Evolutionary conservation across 2,113 vertebrate genomes (phyloP).

Genomic region (Petrocephalus zakoni): DNA sequence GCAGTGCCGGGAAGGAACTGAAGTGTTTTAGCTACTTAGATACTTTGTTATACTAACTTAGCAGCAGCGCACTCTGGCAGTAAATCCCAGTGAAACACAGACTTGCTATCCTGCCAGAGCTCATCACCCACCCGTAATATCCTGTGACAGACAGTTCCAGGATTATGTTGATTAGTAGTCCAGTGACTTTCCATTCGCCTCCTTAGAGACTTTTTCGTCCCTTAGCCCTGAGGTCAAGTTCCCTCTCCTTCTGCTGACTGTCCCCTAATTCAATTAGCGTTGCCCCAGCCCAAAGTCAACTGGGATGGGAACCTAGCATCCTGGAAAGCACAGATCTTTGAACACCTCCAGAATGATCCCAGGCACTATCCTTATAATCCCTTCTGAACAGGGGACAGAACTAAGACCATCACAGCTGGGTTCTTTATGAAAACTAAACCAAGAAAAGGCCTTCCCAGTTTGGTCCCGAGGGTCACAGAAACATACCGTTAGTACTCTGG

Average conservation of each 20-base stretch:
- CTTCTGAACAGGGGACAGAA: not conserved
- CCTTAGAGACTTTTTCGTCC: not conserved
- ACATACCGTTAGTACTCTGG: not conserved
- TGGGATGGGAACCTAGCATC: not conserved
- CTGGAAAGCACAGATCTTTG: not conserved
- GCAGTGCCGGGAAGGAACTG: not conserved
- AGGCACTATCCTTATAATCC: not conserved
- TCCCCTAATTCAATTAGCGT: not conserved
- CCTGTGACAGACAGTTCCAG: not conserved
- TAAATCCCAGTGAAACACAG: not conserved
- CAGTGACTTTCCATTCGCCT: not conserved
- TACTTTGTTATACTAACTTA: not conserved
- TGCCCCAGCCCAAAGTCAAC: not conserved
- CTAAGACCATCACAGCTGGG: not conserved
- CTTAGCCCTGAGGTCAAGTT: not conserved
- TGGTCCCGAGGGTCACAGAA: not conserved
- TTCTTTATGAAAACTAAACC: not conserved
- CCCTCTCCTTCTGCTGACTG: constrained; percentile 1
- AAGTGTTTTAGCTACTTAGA: not conserved
- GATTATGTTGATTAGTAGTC: constrained; percentile 8
- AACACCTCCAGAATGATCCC: not conserved
- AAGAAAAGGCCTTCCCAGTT: not conserved
- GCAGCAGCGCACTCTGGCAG: not conserved
- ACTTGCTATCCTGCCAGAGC: not conserved
- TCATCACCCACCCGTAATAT: not conserved